Evolutionary conservation across 1,140 invertebrate species (phyloP).

Genomic region (Orchesella cincta): DNA sequence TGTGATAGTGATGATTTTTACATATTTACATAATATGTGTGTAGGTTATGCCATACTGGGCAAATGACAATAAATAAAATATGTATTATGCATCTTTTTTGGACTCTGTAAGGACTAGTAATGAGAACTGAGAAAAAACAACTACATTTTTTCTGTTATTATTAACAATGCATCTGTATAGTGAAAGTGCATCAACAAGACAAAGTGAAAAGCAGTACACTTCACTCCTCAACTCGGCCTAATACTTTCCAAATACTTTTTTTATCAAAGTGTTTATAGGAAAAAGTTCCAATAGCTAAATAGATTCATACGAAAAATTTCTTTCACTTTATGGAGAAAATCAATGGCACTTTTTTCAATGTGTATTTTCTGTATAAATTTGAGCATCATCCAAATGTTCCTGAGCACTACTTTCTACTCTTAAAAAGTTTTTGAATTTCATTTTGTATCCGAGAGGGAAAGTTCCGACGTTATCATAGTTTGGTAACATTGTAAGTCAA

Average conservation of each 20-base stretch:
- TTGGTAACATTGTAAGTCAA: too few relatives aligned
- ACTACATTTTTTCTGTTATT: background rate
- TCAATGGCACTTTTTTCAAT: background rate
- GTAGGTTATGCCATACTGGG: too few relatives aligned
- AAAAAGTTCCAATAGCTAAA: background rate
- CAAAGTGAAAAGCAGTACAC: too few relatives aligned
- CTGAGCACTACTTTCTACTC: too few relatives aligned
- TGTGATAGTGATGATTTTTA: too few relatives aligned
- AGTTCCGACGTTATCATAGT: too few relatives aligned
- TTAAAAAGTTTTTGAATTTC: too few relatives aligned
- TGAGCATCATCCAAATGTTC: background rate
- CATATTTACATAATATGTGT: conserved; percentile 18
- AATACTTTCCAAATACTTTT: background rate
- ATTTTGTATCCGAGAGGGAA: too few relatives aligned
- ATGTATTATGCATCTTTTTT: conserved; percentile 9
- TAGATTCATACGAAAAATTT: background rate
- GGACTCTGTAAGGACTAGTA: conserved; percentile 22
- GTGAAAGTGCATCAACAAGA: too few relatives aligned
- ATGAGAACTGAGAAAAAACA: conserved; percentile 26
- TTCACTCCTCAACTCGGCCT: background rate
- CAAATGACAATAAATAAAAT: conserved; percentile 23
- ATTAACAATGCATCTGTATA: too few relatives aligned
- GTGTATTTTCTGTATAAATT: background rate
- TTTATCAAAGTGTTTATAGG: background rate
- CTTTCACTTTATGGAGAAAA: background rate